These are phyloP conservation scores for Dolichoris vasculosae DNA, from an alignment of 1,140 invertebrate species.

Conservation along the genomic window DNA sequence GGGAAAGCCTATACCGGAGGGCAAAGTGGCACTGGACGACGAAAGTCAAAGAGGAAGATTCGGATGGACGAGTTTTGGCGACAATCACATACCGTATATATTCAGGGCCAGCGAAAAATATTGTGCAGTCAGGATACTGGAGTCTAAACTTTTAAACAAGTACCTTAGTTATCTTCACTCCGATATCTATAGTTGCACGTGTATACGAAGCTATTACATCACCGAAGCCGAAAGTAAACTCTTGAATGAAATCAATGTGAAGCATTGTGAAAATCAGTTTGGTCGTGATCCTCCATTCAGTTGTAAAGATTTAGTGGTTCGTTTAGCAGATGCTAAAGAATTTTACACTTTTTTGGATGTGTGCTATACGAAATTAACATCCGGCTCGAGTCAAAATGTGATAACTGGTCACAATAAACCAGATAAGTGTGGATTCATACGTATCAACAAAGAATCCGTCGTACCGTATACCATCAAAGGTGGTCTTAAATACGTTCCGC, in stretches of 20 bases:
- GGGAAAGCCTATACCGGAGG: constrained; percentile 60
- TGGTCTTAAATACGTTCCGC: constrained; percentile 89
- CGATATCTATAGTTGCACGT: constrained; percentile 90
- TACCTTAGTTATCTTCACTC: constrained; percentile 87
- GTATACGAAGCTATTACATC: constrained; percentile 94
- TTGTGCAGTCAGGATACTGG: constrained; percentile 93
- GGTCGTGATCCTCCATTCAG: constrained; percentile 91
- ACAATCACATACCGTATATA: constrained; percentile 91
- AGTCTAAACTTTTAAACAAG: constrained; percentile 89
- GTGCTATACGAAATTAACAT: constrained; percentile 88
- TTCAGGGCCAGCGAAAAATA: constrained; percentile 88
- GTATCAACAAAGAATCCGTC: constrained; percentile 94
- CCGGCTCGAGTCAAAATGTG: constrained; percentile 77
- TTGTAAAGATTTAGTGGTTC: constrained; percentile 91
- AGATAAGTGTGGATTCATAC: constrained; percentile 93
- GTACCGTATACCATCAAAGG: constrained; percentile 93
- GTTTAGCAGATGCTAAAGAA: constrained; percentile 88
- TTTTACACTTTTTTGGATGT: constrained; percentile 93
- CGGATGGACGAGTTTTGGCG: constrained; percentile 91
- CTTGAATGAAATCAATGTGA: constrained; percentile 94
- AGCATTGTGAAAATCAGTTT: constrained; percentile 93
- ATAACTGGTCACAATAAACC: constrained; percentile 69
- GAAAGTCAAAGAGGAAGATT: constrained; percentile 89
- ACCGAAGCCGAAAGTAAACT: constrained; percentile 92
- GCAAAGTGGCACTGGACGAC: constrained; percentile 79